Conservation (phyloP, 2,797 vertebrate genomes). For the Antennarius maculatus region DNA sequence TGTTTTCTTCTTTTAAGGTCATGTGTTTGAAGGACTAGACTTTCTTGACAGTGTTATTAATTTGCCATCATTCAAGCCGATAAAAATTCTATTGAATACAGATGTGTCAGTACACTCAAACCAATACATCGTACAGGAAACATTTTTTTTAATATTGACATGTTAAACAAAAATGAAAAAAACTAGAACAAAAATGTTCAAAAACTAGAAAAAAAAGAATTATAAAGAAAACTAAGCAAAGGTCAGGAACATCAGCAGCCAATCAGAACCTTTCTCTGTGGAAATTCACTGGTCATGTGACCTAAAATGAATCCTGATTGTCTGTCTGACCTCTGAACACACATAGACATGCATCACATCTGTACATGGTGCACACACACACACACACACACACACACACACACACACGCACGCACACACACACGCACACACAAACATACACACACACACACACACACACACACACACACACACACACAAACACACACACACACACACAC, state of each 20-base stretch:
- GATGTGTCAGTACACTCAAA: too few relatives aligned
- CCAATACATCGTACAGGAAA: background rate
- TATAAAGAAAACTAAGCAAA: slow-evolving; percentile 3
- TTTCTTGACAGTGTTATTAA: background rate
- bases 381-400: too few relatives aligned
- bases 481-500: slow-evolving; percentile 7
- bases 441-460: slow-evolving; percentile 15
- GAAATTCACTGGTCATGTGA: too few relatives aligned
- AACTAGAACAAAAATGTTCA: background rate
- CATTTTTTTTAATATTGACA: background rate
- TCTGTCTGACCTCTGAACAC: slow-evolving; percentile 13
- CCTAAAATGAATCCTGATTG: slow-evolving; percentile 1
- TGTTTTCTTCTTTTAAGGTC: background rate
- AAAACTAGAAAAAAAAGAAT: background rate
- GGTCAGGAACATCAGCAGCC: slow-evolving; percentile 31
- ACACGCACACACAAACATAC: background rate
- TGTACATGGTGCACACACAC: too few relatives aligned
- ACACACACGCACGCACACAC: background rate
- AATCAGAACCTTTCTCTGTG: slow-evolving; percentile 17
- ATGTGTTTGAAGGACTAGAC: background rate
- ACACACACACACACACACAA: slow-evolving; percentile 23
- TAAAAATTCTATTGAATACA: background rate
- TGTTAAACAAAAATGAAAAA: background rate
- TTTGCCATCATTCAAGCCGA: background rate
- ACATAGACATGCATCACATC: background rate